These are phyloP conservation scores for Nomada hirtipes DNA, from an alignment of 2,888 invertebrate genomes.

Conservation along the genomic window DNA sequence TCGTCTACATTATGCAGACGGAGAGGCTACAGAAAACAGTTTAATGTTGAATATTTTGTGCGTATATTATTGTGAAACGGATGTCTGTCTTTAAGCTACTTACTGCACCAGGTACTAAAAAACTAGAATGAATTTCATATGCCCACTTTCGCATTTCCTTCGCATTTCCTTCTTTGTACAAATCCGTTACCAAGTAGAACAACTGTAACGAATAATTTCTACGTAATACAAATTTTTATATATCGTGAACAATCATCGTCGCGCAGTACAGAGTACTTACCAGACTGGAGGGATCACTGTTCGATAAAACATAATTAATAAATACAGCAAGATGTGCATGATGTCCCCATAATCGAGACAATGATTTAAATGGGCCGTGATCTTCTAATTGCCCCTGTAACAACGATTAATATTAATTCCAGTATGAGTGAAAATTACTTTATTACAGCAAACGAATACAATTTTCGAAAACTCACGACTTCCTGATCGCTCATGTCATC, in stretches of 20 bases:
- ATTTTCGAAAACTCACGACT: slow-evolving; percentile 86
- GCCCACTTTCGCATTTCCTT: slow-evolving; percentile 99
- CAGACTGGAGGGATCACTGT: slow-evolving; percentile 92
- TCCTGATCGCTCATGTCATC: slow-evolving; percentile 96
- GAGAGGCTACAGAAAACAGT: slow-evolving; percentile 88
- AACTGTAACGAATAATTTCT: slow-evolving; percentile 84
- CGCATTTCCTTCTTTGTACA: slow-evolving; percentile 93
- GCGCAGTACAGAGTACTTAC: slow-evolving; percentile 83
- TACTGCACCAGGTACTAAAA: slow-evolving; percentile 95
- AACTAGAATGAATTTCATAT: slow-evolving; percentile 99
- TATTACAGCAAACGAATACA: background rate
- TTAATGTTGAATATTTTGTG: slow-evolving; percentile 24
- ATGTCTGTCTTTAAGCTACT: slow-evolving; percentile 79
- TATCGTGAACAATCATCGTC: background rate
- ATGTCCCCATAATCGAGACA: slow-evolving; percentile 92
- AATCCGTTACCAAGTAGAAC: slow-evolving; percentile 96
- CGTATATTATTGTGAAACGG: no score
- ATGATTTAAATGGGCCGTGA: slow-evolving; percentile 95
- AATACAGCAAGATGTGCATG: slow-evolving; percentile 97
- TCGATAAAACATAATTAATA: slow-evolving; percentile 94
- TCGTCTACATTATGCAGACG: slow-evolving; percentile 93
- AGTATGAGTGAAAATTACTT: background rate
- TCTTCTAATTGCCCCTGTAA: slow-evolving; percentile 91
- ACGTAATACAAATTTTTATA: background rate
- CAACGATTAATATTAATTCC: slow-evolving; percentile 13